Evolutionary conservation across 2,113 vertebrate species (phyloP), one percentile per base, ranked within the genome.

Genomic region (Tursiops truncatus): DNA sequence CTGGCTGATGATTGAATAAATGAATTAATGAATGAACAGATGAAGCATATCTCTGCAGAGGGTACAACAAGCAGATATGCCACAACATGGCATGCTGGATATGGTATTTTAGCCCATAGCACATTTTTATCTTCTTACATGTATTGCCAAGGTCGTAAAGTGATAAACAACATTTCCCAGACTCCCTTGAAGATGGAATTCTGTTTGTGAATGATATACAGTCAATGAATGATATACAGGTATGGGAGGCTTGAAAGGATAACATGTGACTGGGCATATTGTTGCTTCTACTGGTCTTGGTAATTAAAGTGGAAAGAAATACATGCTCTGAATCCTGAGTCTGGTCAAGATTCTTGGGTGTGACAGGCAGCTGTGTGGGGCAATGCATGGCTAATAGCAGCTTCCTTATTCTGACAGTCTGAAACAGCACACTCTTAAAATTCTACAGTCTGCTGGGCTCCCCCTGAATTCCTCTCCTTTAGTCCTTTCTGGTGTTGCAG

Each of bases 271-370:
- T 62, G 25, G 58, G 10, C 4, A 38, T 25, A 50, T 60, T 58
- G 6, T 36, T 90, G 58, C 41, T 97, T 95, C 58, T 60, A 20
- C 23, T 93, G 13, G 47, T 71, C 56, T 50, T 73, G 20, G 56
- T 58, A 62, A 67, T 73, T 71, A 67, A 47, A 8, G 26, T 73
- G 18, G 20, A 8, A 67, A 68, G n/a, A 68, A 77, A 70, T 53
- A n/a, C 15, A 2, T 44, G 6, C 9, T 47, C 8, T 58, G 31
- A 41, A 83, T 53, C 60, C n/a, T 23, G 3, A 36, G 31, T 31
- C 44, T 87, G 33, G 36, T 70, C 21, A 67, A 83, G 20, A 38
- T 50, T 44, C 21, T 3, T 36, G 23, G 47, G 10, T 73, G 1
- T 74, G 63, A 88, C 68, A 50, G 21, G 17, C 25, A 88, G 28